Conservation (phyloP, 2,797 vertebrate species). For the Sebastes alutus region DNA sequence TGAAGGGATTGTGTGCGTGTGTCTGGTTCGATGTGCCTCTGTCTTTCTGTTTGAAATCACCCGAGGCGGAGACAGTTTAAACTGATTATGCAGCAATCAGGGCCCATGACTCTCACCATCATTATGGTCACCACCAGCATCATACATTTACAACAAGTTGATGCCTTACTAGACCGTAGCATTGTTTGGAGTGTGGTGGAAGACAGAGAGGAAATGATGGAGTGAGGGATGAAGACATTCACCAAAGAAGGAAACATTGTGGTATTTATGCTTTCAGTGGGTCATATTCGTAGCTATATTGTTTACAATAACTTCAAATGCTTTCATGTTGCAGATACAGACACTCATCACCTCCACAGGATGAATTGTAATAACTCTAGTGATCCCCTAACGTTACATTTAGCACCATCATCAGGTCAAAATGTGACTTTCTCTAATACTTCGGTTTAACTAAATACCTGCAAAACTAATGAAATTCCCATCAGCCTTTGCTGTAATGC, state of each 20-base stretch:
- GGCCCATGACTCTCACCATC: slow-evolving; percentile 50
- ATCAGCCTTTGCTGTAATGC: background rate
- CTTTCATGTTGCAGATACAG: background rate
- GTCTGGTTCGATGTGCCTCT: slow-evolving; percentile 2
- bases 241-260: background rate
- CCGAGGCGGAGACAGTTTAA: slow-evolving; percentile 62
- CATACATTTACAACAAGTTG: slow-evolving; percentile 53
- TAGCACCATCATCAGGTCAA: background rate
- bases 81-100: slow-evolving; percentile 71
- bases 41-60: slow-evolving; percentile 49
- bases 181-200: slow-evolving; percentile 8
- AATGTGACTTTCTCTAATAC: background rate
- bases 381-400: background rate
- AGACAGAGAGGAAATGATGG: slow-evolving; percentile 1
- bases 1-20: slow-evolving; percentile 25
- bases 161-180: slow-evolving; percentile 5
- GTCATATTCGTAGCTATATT: background rate
- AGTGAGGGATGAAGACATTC: background rate
- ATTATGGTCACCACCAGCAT: slow-evolving; percentile 60
- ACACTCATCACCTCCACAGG: background rate
- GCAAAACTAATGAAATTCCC: background rate
- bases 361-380: background rate
- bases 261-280: background rate
- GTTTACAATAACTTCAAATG: background rate
- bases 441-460: background rate